Percentiles rank a stretch among this genome's conserved stretches.
Evolutionary conservation across 2,797 vertebrate species (phyloP).

Genomic region (Podarcis siculus): DNA sequence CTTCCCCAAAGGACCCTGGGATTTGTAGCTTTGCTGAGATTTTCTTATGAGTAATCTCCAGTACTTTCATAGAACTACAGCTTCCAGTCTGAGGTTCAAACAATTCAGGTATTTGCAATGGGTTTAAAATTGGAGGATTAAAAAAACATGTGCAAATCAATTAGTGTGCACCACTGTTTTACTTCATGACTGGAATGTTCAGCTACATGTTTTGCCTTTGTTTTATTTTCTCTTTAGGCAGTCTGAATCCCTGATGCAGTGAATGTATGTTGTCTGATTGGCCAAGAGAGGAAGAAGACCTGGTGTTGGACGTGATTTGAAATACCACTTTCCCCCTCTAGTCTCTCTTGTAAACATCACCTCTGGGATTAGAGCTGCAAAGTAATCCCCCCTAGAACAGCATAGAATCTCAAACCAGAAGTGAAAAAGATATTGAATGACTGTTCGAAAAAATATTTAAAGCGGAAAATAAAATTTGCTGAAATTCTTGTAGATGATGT

Average conservation of each 20-base stretch:
- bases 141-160: not conserved
- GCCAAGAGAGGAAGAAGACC: rapidly evolving
- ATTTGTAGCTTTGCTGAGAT: not conserved
- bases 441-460: not conserved
- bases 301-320: rapidly evolving
- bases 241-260: not conserved
- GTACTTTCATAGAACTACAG: not conserved
- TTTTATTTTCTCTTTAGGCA: not conserved
- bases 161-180: not conserved
- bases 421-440: not conserved
- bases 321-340: not conserved
- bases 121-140: not conserved
- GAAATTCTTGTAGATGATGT: not conserved
- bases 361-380: not conserved
- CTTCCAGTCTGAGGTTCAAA: not conserved
- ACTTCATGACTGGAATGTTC: not conserved
- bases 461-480: not conserved
- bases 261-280: rapidly evolving
- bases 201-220: too few relatives aligned
- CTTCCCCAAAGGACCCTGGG: not conserved
- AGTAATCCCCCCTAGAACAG: not conserved
- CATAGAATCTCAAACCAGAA: not conserved
- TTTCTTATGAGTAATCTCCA: not conserved
- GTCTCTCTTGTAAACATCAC: too few relatives aligned
- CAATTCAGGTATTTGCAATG: not conserved